Evolutionary conservation across 2,113 vertebrate genomes (phyloP).

Genomic region (Scomber scombrus): DNA sequence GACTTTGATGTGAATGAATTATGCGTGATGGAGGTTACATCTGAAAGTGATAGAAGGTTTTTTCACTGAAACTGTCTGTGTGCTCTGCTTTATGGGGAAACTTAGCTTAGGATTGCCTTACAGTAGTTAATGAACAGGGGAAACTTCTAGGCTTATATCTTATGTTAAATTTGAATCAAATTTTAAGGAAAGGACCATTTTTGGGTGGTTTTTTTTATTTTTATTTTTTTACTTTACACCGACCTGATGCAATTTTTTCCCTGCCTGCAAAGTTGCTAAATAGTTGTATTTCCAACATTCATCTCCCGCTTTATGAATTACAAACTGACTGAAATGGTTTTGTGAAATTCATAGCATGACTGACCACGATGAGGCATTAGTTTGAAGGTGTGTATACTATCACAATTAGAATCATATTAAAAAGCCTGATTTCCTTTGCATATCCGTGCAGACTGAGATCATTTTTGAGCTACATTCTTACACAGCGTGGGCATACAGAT

Average conservation of each 20-base stretch:
- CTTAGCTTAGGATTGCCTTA: background rate
- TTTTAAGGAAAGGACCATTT: too few relatives aligned
- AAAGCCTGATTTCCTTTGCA: conserved; percentile 2
- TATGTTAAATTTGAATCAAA: too few relatives aligned
- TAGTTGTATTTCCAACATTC: background rate
- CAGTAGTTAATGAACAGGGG: background rate
- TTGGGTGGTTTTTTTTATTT: too few relatives aligned
- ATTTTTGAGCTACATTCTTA: background rate
- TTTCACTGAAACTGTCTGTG: background rate
- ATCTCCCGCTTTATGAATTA: background rate
- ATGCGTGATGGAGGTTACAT: conserved; percentile 25
- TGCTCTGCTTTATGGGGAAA: background rate
- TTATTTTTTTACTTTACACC: background rate
- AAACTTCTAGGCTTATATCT: background rate
- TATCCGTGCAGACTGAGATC: background rate
- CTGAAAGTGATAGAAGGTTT: conserved; percentile 38
- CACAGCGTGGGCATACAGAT: background rate
- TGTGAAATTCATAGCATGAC: background rate
- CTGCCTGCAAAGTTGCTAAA: background rate
- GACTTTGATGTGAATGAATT: conserved; percentile 51
- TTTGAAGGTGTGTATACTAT: background rate
- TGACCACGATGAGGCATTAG: background rate
- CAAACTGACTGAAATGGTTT: background rate
- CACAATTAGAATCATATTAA: background rate
- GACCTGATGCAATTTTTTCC: too few relatives aligned